Percentiles rank a stretch among this genome's conserved stretches.
phyloP scores from a whole-genome alignment of 2,113 vertebrate genomes.

The Panthera tigris region DNA sequence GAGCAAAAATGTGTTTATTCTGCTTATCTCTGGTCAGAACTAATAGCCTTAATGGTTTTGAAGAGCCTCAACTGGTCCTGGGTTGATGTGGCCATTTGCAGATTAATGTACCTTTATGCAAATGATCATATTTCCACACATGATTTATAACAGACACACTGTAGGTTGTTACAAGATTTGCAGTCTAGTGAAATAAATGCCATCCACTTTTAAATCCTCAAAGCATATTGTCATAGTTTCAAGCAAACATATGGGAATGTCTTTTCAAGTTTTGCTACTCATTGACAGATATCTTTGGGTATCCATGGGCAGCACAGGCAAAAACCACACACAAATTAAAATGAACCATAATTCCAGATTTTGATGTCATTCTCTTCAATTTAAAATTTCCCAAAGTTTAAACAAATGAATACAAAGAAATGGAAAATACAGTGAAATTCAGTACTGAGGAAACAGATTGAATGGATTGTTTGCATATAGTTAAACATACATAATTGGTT shows the following conservation, averaged over 20 bases:
- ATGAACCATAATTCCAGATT: background rate
- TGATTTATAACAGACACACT: constrained; percentile 51
- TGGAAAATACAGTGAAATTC: background rate
- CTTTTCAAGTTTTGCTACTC: constrained; percentile 37
- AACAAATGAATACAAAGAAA: constrained; percentile 44
- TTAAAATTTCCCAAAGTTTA: constrained; percentile 43
- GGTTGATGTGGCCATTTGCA: constrained; percentile 17
- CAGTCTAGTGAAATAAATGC: constrained; percentile 48
- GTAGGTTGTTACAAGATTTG: constrained; percentile 52
- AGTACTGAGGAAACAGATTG: constrained; percentile 5
- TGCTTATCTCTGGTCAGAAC: constrained; percentile 71
- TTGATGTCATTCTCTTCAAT: background rate
- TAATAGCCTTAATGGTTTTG: constrained; percentile 70
- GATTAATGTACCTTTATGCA: constrained; percentile 66
- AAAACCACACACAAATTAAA: constrained; percentile 23
- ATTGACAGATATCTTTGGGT: background rate
- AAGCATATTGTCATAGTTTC: background rate
- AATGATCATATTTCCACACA: constrained; percentile 55
- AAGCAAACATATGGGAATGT: constrained; percentile 33
- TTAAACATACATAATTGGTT: background rate
- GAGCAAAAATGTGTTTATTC: constrained; percentile 68
- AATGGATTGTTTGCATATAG: background rate
- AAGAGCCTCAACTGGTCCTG: background rate
- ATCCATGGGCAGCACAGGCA: background rate
- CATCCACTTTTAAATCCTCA: constrained; percentile 34